Evolutionary conservation across 2,797 vertebrate species (phyloP).

Genomic region (Propithecus deckenii): DNA sequence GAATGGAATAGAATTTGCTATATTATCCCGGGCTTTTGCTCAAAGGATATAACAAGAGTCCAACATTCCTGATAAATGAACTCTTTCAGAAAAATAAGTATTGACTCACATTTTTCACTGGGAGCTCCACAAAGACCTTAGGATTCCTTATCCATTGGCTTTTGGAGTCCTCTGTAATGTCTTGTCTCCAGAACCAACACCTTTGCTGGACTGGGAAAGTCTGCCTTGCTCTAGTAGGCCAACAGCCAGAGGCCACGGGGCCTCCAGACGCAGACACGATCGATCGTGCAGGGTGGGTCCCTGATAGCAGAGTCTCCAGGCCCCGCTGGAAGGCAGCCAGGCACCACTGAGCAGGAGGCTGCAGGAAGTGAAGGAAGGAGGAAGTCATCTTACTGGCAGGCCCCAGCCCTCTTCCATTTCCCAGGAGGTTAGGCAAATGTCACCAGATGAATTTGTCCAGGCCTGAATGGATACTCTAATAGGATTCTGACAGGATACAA

Average conservation of each 20-base stretch:
- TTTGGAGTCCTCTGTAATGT: not conserved
- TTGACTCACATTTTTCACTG: not conserved
- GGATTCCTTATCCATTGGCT: not conserved
- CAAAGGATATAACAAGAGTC: not conserved
- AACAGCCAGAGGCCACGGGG: conserved; percentile 61
- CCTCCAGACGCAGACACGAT: conserved; percentile 72
- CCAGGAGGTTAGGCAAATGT: conserved; percentile 71
- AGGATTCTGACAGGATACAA: conserved; percentile 24
- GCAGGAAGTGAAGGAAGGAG: conserved; percentile 64
- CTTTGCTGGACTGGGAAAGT: conserved; percentile 9
- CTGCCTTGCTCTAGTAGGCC: conserved; percentile 71
- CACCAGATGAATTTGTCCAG: conserved; percentile 61
- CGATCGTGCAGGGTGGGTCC: conserved; percentile 56
- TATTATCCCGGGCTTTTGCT: not conserved
- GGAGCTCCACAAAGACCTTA: not conserved
- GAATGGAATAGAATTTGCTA: not conserved
- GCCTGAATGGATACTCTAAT: conserved; percentile 39
- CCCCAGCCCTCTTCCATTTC: conserved; percentile 55
- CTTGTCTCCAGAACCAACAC: not conserved
- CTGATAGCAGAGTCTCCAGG: conserved; percentile 16
- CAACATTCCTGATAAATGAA: conserved; percentile 28
- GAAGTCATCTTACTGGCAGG: conserved; percentile 53
- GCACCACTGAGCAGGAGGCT: not conserved
- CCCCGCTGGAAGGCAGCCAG: conserved; percentile 67
- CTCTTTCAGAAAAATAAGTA: not conserved